A percentile compares a stretch with the other conserved stretches of the same genome.
Conservation (phyloP, 1,140 invertebrate species). For the Drosophila erecta region DNA sequence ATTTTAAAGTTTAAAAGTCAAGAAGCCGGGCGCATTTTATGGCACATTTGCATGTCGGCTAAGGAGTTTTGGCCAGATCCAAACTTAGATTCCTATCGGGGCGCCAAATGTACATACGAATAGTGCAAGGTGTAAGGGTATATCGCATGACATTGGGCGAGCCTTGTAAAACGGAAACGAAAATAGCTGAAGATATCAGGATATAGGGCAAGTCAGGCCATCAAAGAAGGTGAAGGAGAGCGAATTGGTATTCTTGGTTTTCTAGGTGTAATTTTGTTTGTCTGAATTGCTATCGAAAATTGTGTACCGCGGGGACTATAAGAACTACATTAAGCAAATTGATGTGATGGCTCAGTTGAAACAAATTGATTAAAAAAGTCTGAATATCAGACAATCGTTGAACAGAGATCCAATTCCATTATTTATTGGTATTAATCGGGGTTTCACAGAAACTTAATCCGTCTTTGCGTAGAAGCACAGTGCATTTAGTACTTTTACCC, state of each 20-base stretch:
- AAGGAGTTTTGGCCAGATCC: slow-evolving; percentile 37
- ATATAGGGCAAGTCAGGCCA: slow-evolving; percentile 41
- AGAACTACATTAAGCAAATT: neutral
- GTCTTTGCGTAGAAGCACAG: too few species aligned
- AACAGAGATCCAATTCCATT: too few species aligned
- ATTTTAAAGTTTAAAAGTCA: slow-evolving; percentile 80
- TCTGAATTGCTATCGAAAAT: slow-evolving; percentile 21
- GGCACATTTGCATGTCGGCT: slow-evolving; percentile 64
- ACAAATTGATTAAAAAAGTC: neutral
- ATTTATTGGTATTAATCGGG: too few species aligned
- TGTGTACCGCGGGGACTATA: slow-evolving; percentile 4
- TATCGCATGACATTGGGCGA: slow-evolving; percentile 57
- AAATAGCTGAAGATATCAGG: slow-evolving; percentile 47
- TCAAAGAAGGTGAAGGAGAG: slow-evolving; percentile 27
- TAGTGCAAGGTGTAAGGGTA: slow-evolving; percentile 1
- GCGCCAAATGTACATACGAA: slow-evolving; percentile 8
- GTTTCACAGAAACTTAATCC: too few species aligned
- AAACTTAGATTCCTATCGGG: slow-evolving; percentile 71
- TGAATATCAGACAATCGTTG: too few species aligned
- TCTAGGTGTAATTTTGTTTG: slow-evolving; percentile 27
- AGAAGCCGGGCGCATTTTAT: slow-evolving; percentile 47
- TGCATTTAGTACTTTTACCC: too few species aligned
- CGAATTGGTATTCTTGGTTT: slow-evolving; percentile 12
- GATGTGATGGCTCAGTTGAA: neutral
- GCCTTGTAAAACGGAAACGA: slow-evolving; percentile 43